Evolutionary conservation across 2,797 vertebrate genomes (phyloP).

Genomic region (Premnoplex brunnescens): DNA sequence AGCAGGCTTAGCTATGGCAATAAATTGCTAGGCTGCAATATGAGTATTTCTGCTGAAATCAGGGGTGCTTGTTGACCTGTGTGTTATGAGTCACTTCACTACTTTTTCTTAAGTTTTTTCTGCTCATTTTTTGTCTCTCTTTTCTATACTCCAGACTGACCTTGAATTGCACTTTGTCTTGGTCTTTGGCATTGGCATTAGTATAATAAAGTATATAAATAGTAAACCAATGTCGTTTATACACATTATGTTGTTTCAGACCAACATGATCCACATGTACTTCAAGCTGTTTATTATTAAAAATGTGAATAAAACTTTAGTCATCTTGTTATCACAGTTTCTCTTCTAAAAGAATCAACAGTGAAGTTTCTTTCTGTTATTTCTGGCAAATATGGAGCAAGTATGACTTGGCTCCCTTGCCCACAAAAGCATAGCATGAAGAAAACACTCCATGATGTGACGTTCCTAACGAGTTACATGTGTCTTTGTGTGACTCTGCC

Average conservation of each 20-base stretch:
- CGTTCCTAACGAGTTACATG: neutral
- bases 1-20: neutral
- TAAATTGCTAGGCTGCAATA: neutral
- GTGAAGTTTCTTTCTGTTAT: neutral
- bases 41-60: neutral
- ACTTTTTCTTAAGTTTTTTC: neutral
- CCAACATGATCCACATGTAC: neutral
- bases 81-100: neutral
- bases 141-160: neutral
- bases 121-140: neutral
- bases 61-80: neutral
- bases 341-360: neutral
- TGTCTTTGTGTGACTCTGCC: neutral
- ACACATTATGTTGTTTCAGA: neutral
- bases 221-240: neutral
- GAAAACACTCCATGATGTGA: rapidly evolving
- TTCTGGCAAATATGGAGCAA: neutral
- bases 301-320: neutral
- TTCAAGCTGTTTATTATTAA: neutral
- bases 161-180: neutral
- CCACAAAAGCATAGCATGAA: neutral
- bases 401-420: neutral
- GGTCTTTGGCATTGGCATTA: neutral
- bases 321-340: neutral
- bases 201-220: neutral